phyloP scores from a whole-genome alignment of 2,888 invertebrate genomes.

The Tipula unca region DNA sequence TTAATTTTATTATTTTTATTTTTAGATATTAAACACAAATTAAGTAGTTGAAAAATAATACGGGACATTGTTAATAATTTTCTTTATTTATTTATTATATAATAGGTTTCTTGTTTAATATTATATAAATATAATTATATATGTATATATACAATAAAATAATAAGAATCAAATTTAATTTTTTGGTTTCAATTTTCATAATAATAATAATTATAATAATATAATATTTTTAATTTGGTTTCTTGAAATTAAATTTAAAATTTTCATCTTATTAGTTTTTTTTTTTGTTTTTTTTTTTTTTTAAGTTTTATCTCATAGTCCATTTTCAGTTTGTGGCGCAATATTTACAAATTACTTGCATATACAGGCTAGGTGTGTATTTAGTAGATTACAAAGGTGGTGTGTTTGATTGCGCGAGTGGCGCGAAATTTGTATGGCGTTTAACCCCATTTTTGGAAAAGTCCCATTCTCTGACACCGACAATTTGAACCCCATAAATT shows the following conservation, averaged over 20 bases:
- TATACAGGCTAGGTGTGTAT: background rate
- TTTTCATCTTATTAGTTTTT: background rate
- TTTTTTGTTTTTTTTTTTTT: conserved; percentile 1
- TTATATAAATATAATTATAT: background rate
- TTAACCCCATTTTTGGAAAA: conserved; percentile 82
- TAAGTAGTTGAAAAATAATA: conserved; percentile 17
- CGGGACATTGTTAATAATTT: background rate
- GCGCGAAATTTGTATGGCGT: background rate
- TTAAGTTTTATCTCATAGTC: conserved; percentile 15
- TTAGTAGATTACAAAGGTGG: background rate
- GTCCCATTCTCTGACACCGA: conserved; percentile 77
- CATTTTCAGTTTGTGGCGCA: background rate
- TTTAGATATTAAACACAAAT: background rate
- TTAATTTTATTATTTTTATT: background rate
- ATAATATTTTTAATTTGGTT: background rate
- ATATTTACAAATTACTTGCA: background rate
- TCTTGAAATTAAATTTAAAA: background rate
- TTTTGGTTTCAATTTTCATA: background rate
- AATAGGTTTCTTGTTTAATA: background rate
- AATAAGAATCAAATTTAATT: no score
- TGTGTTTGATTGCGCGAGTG: conserved; percentile 27
- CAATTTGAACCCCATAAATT: conserved; percentile 86
- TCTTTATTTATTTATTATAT: background rate
- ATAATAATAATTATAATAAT: background rate
- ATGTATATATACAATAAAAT: background rate